Conservation (phyloP, 1,140 invertebrate species). For the Cotesia typhae region DNA sequence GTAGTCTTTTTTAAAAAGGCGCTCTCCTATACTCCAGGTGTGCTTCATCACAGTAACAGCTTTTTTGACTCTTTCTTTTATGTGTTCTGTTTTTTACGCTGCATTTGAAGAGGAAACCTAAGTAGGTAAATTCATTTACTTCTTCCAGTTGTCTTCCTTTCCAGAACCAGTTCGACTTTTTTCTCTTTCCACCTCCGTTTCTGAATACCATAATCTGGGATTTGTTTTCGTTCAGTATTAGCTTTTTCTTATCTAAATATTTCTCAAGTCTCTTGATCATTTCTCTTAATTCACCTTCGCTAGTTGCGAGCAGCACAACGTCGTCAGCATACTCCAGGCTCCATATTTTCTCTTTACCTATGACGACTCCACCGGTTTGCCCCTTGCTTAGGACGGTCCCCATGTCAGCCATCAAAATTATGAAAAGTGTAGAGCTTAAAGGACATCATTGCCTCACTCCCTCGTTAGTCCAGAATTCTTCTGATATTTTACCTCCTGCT, state of each 20-base stretch:
- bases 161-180: conserved; percentile 19
- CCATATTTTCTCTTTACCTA: conserved; percentile 28
- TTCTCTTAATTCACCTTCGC: conserved; percentile 18
- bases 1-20: conserved; percentile 27
- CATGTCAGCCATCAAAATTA: conserved; percentile 28
- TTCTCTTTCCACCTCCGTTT: conserved; percentile 26
- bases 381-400: conserved; percentile 21
- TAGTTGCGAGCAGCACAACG: conserved; percentile 25
- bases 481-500: conserved; percentile 12
- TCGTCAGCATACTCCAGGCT: conserved; percentile 29
- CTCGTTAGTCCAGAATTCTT: conserved; percentile 26
- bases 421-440: conserved; percentile 2
- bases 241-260: conserved; percentile 23
- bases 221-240: conserved; percentile 31
- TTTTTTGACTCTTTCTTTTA: conserved; percentile 23
- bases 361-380: conserved; percentile 19
- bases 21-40: conserved; percentile 29
- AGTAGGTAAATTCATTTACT: conserved; percentile 31
- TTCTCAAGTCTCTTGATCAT: conserved; percentile 26
- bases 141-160: conserved; percentile 20
- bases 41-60: conserved; percentile 18
- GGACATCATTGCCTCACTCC: conserved; percentile 34
- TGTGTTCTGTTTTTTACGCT: conserved; percentile 20
- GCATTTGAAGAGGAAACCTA: conserved; percentile 22
- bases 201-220: conserved; percentile 33